Evolutionary conservation across 2,113 vertebrate species (phyloP).

Genomic region (Circaetus gallicus): DNA sequence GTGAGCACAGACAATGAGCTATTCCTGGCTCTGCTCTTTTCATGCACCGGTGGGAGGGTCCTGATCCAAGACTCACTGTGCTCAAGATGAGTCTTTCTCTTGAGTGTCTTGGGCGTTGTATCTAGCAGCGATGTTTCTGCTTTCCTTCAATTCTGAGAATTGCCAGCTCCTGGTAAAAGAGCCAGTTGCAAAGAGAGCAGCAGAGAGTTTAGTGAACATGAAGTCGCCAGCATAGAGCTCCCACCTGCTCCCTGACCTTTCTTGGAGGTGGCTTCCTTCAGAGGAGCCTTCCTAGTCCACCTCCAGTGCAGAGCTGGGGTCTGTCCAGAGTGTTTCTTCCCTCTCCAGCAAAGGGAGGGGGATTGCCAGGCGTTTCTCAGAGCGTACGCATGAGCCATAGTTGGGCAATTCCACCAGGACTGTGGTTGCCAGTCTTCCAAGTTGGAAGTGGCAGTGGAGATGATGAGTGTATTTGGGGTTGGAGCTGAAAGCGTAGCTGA

Average conservation of each 20-base stretch:
- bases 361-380: background rate
- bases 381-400: conserved; percentile 19
- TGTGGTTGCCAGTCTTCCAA: conserved; percentile 39
- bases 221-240: background rate
- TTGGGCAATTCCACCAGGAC: conserved; percentile 54
- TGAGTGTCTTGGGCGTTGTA: background rate
- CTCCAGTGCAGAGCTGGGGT: background rate
- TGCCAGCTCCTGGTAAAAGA: background rate
- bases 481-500: conserved; percentile 58
- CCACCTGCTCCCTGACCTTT: background rate
- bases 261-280: background rate
- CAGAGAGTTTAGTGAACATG: background rate
- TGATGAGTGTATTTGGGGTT: conserved; percentile 1
- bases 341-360: background rate
- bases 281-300: background rate
- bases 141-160: background rate
- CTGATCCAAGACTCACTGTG: background rate
- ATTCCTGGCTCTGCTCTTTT: background rate
- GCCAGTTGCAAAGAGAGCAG: background rate
- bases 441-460: background rate
- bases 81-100: background rate
- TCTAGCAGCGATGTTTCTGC: background rate
- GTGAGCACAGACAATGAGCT: background rate
- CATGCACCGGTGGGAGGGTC: background rate
- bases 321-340: background rate